A percentile compares a stretch with the other conserved stretches of the same genome.
phyloP scores from a whole-genome alignment of 2,797 vertebrate genomes.

The Holocentrus rufus region DNA sequence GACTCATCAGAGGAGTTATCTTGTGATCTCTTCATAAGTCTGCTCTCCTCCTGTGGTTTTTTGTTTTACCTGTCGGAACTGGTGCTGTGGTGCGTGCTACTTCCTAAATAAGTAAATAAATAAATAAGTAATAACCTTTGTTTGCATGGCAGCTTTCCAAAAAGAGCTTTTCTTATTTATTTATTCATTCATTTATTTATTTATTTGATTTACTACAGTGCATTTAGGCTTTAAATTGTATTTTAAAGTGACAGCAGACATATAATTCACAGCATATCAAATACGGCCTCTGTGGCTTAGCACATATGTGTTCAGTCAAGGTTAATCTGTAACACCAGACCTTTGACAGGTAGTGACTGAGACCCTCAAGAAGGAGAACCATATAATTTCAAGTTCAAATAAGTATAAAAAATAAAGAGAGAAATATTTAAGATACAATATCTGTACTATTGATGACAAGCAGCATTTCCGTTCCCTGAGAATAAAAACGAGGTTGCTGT shows the following conservation, averaged over 20 bases:
- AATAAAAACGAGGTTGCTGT: neutral
- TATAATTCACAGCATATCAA: neutral
- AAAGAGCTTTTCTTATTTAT: too few species aligned
- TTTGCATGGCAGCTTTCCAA: too few species aligned
- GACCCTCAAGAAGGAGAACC: neutral
- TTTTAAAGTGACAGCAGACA: neutral
- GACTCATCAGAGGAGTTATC: constrained; percentile 71
- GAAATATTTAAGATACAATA: neutral
- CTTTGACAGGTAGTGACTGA: too few species aligned
- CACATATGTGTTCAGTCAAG: neutral
- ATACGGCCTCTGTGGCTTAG: constrained; percentile 15
- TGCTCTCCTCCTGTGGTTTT: constrained; percentile 42
- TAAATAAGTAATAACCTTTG: neutral
- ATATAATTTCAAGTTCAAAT: neutral
- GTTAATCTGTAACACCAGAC: neutral
- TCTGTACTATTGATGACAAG: neutral
- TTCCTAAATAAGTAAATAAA: constrained; percentile 1
- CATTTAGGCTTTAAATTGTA: too few species aligned
- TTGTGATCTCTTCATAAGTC: constrained; percentile 58
- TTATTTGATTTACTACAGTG: too few species aligned
- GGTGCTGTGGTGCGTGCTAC: constrained; percentile 16
- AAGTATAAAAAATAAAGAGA: neutral
- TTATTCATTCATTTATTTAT: too few species aligned
- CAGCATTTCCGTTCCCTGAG: neutral
- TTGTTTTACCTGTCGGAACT: constrained; percentile 59